Evolutionary conservation across 2,888 invertebrate genomes (phyloP).

Genomic region (Cylloceria caligata): DNA sequence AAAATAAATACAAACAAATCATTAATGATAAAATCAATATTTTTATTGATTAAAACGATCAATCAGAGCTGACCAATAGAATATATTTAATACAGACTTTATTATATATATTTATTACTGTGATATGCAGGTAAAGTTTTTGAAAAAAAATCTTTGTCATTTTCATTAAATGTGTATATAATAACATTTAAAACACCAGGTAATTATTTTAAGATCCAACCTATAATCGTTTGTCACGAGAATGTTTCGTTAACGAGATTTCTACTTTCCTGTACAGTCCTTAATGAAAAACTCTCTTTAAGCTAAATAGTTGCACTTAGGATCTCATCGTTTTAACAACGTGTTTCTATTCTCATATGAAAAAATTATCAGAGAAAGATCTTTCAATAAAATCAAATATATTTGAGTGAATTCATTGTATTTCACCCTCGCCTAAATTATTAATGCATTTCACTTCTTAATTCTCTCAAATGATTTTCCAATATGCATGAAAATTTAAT

Average conservation of each 20-base stretch:
- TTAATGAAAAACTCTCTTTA: not conserved
- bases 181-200: not conserved
- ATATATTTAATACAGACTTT: too few species aligned
- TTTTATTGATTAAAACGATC: not conserved
- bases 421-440: too few species aligned
- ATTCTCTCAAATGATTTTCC: too few species aligned
- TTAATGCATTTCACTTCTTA: too few species aligned
- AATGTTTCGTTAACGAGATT: not conserved
- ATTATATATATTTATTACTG: too few species aligned
- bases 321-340: not conserved
- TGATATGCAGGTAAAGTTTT: not conserved
- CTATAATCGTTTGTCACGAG: not conserved
- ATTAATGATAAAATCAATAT: not conserved
- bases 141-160: not conserved
- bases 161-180: slow-evolving; percentile 8
- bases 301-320: not conserved
- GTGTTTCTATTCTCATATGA: not conserved
- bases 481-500: too few species aligned
- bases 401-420: too few species aligned
- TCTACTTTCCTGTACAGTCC: not conserved
- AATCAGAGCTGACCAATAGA: too few species aligned
- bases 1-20: too few species aligned
- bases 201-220: not conserved
- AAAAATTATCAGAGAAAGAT: not conserved
- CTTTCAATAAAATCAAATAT: too few species aligned